A percentile compares a stretch with the other conserved stretches of the same genome.
Evolutionary conservation across 2,888 invertebrate species (phyloP).

Genomic region (Zygogramma bicolorata): DNA sequence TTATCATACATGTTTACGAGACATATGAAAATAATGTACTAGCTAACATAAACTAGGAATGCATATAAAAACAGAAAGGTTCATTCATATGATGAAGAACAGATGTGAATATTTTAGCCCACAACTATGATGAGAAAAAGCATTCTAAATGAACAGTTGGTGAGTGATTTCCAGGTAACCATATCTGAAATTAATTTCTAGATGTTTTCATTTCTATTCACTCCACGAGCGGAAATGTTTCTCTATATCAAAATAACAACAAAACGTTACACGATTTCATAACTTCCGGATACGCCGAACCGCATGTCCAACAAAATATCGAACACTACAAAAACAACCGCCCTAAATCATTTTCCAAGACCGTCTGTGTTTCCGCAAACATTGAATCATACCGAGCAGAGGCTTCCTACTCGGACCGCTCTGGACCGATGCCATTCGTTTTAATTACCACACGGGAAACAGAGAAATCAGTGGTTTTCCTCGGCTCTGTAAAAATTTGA

Average conservation of each 20-base stretch:
- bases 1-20: too few species aligned
- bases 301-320: slow-evolving; percentile 13
- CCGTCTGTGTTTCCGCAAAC: slow-evolving; percentile 33
- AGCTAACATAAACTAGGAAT: too few species aligned
- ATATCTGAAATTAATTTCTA: neutral
- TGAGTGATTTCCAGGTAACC: neutral
- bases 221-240: neutral
- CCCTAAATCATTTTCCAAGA: slow-evolving; percentile 29
- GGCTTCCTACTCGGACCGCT: slow-evolving; percentile 23
- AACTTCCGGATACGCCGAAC: slow-evolving; percentile 7
- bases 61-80: too few species aligned
- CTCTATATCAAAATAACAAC: neutral
- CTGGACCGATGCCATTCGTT: slow-evolving; percentile 53
- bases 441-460: slow-evolving; percentile 61
- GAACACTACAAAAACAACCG: slow-evolving; percentile 15
- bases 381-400: slow-evolving; percentile 30
- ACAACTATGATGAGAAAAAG: too few species aligned
- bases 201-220: neutral
- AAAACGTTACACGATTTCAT: neutral
- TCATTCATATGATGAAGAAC: too few species aligned
- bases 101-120: too few species aligned
- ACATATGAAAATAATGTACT: too few species aligned
- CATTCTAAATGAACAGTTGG: too few species aligned
- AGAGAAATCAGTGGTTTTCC: slow-evolving; percentile 57
- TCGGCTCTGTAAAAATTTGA: slow-evolving; percentile 45